These are phyloP conservation scores for Andrena marginata DNA, from an alignment of 2,888 invertebrate species.

Conservation along the genomic window DNA sequence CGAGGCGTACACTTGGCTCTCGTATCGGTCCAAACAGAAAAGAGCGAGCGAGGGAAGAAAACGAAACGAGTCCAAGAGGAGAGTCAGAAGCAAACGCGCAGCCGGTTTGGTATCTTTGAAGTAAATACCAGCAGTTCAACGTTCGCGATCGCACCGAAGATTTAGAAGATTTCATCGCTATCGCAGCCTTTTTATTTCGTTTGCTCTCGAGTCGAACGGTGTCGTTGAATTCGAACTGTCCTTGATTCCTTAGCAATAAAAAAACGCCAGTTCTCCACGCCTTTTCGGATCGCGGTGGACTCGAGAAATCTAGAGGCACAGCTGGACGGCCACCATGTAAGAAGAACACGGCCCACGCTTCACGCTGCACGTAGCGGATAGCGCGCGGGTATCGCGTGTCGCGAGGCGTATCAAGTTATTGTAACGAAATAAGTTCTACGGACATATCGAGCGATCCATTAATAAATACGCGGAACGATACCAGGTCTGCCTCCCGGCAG, in stretches of 20 bases:
- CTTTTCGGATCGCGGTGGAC: background rate
- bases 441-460: slow-evolving; percentile 17
- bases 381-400: slow-evolving; percentile 35
- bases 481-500: background rate
- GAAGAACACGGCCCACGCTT: slow-evolving; percentile 2
- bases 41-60: slow-evolving; percentile 10
- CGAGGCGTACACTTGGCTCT: slow-evolving; percentile 45
- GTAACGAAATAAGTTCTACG: slow-evolving; percentile 32
- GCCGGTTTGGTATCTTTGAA: slow-evolving; percentile 46
- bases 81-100: slow-evolving; percentile 19
- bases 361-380: background rate
- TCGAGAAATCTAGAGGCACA: background rate
- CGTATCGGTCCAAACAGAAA: slow-evolving; percentile 38
- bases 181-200: background rate
- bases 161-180: slow-evolving; percentile 19
- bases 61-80: background rate
- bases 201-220: background rate
- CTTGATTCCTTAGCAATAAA: background rate
- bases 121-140: slow-evolving; percentile 9
- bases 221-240: background rate
- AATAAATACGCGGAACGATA: slow-evolving; percentile 25
- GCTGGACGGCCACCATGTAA: background rate
- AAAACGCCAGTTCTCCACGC: background rate
- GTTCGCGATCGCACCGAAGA: background rate
- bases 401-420: slow-evolving; percentile 35